Evolutionary conservation across 2,113 vertebrate species (phyloP), one percentile per base, ranked within the genome.

Genomic region (Taxidea taxus): DNA sequence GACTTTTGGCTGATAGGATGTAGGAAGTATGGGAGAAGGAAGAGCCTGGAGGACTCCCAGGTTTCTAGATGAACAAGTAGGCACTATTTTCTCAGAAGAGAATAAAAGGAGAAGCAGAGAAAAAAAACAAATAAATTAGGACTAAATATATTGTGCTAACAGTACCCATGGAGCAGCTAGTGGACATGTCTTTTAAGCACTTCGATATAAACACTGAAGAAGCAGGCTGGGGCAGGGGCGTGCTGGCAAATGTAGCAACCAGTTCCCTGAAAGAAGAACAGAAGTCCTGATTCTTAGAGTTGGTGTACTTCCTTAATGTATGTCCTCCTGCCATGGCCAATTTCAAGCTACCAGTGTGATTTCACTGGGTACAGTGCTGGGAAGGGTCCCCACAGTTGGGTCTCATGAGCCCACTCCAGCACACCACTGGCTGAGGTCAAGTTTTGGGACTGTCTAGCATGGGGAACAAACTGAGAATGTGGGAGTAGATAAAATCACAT

Each of bases 311-410:
- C 66, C 3, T 6, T 15, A 34, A 49, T 18, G 31, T 11, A 3
- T 3, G 25, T 27, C 6, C 8, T 78, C 37, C 23, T 0, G 0
- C n/a, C 5, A 3, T 0, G 18, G 29, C 16, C 31, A 42, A 20
- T 25, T 56, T 58, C 47, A 56, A 51, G n/a, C 49, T 49, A 7
- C 39, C 34, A 0, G 10, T 0, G 1, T 6, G 27, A 14, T 13
- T 42, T 87, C 74, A 42, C 4, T 54, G 42, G 42, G 62, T 34
- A 8, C 4, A 7, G 62, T 0, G 3, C 34, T 80, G n/a, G 11
- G 62, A 66, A 42, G 27, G 39, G 27, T 18, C 31, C n/a, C 25
- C n/a, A 21, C 31, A 0, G 56, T 3, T 9, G 25, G 10, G 12
- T 39, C 29, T 81, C 51, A 21, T 6, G 27, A 44, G 12, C 12